These are phyloP conservation scores for Celastrina argiolus DNA, from an alignment of 2,888 invertebrate genomes.

Conservation along the genomic window DNA sequence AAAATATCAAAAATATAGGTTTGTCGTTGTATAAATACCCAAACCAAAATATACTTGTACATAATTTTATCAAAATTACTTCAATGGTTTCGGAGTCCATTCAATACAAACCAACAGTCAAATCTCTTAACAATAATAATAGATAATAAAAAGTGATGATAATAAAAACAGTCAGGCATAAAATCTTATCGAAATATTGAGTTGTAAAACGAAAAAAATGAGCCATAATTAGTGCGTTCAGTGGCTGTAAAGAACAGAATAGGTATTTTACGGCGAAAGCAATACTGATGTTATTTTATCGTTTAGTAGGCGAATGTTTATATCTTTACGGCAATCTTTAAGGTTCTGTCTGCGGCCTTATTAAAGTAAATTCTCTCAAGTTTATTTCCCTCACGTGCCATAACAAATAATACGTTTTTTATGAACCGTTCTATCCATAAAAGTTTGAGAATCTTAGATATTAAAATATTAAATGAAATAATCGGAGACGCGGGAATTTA, in stretches of 20 bases:
- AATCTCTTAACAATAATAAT: too few relatives aligned
- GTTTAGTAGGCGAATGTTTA: constrained; percentile 22
- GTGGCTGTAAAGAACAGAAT: constrained; percentile 56
- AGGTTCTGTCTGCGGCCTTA: constrained; percentile 1
- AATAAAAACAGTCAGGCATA: constrained; percentile 33
- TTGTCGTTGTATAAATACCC: too few relatives aligned
- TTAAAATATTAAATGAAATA: too few relatives aligned
- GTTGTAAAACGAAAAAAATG: constrained; percentile 43
- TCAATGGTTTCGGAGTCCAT: too few relatives aligned
- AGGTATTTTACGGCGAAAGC: constrained; percentile 50
- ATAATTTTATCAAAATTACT: too few relatives aligned
- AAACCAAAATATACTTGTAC: too few relatives aligned
- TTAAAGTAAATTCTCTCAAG: constrained; percentile 5
- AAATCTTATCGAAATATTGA: constrained; percentile 47
- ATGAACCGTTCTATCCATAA: background rate
- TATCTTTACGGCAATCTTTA: constrained; percentile 20
- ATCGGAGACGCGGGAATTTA: too few relatives aligned
- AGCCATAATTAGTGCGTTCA: constrained; percentile 53
- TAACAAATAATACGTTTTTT: background rate
- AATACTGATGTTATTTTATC: constrained; percentile 40
- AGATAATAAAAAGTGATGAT: background rate
- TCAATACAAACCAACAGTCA: too few relatives aligned
- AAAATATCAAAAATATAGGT: too few relatives aligned
- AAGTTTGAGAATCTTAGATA: background rate
- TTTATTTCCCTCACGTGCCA: background rate